Base-by-base conservation (phyloP, 2,888 invertebrate species). In the Calameuta pallipes region DNA sequence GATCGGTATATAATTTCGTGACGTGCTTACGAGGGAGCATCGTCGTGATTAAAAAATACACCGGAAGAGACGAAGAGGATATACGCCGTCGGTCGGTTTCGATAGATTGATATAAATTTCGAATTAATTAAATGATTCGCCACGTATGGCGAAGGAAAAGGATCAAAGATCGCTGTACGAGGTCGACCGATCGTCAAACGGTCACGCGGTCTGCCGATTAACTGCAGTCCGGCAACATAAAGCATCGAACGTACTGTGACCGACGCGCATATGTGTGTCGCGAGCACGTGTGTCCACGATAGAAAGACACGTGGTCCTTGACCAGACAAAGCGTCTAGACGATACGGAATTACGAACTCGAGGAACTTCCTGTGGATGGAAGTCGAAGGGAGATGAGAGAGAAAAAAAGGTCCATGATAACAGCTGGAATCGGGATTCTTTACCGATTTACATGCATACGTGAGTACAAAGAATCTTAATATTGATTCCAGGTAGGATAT, bases 281-380 rank as follows among this genome's bases (percentile, higher is more conserved):
- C 31, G 71, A 15, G 15, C 71, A 31, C 71, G 15, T 34, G 33
- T 9, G 33, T 31, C 12, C 13, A 23, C 31, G 71, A 71, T 15
- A 3, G 12, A 31, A 71, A 71, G 71, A 30, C 71, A 15, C 56
- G 71, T 71, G 71, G 71, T 71, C 71, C 71, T 71, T 31, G 71
- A 71, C 31, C 71, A 31, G 71, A 71, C 71, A 34, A 71, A 31
- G 31, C 71, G 71, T 71, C 71, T 31, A 71, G 71, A 71, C 71
- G 71, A 31, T 4, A 33, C 31, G 71, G 33, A 71, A 33, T 31
- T 33, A 13, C 33, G 1, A 12, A 12, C 31, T 13, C 31, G 71
- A 9, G 33, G 12, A 12, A 71, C 71, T 71, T 31, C 31, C 33
- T 15, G 30, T 11, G 71, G 31, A 70, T 31, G 30, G 15, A 12